Base-by-base conservation (phyloP, 2,888 invertebrate species). In the Junonia oenone region DNA sequence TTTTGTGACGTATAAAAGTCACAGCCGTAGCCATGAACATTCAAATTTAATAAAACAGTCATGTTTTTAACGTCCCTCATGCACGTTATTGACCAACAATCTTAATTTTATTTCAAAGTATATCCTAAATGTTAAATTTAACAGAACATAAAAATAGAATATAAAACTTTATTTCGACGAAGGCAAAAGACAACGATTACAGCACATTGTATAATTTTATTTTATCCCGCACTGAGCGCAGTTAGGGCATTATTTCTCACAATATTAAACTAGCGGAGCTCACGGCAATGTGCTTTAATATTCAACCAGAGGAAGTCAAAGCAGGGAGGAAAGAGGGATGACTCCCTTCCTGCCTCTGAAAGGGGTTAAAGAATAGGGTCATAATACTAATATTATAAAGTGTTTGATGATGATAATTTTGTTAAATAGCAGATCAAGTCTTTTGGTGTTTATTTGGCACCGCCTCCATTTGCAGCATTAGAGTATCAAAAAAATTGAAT, bases 271-370 rank as follows among this genome's bases (percentile, higher is more conserved):
- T 17, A 19, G 38, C 17, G 19, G 17, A 19, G n/a, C 11, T 40
- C 9, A 19, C 38, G 38, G 11, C 19, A 4, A 11, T 31, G 31
- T 11, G 35, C n/a, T 45, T 45, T 33, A 31, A 33, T 55, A 50
- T 45, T 38, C 45, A 50, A 43, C 37, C n/a, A 45, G 13, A 50
- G 45, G 49, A 55, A 49, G 43, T 26, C n/a, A 55, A 45, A 37
- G 45, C 45, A 17, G 55, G 5, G 27, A 45, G 49, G 49, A 45
- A 50, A 45, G 33, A 49, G 55, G 55, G 45, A 55, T 37, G 11
- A 40, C 38, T 35, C n/a, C 26, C 51, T 40, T 56, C 56, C 56
- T 38, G 4, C 38, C 26, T 40, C 46, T 47, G 40, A 47, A 19
- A 17, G 19, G 11, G 17, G 4, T 6, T 40, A 40, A 40, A 40